Conservation (phyloP, 2,797 vertebrate species). For the Champsocephalus gunnari region DNA sequence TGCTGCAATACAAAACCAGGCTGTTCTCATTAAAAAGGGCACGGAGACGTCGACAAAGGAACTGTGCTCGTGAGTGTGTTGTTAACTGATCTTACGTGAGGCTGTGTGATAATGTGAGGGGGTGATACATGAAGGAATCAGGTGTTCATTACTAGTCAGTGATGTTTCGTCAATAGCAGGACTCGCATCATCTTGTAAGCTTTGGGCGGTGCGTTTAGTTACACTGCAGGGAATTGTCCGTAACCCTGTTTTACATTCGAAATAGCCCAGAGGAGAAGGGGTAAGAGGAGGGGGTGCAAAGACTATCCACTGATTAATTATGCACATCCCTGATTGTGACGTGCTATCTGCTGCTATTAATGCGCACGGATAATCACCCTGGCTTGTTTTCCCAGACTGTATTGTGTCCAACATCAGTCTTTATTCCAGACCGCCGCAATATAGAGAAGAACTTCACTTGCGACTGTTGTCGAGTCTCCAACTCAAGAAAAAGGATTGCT, state of each 20-base stretch:
- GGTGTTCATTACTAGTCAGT: slow-evolving; percentile 90
- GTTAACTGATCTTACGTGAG: slow-evolving; percentile 47
- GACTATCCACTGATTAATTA: slow-evolving; percentile 93
- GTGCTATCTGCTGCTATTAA: slow-evolving; percentile 96
- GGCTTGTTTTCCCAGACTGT: slow-evolving; percentile 95
- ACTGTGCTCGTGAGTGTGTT: slow-evolving; percentile 13
- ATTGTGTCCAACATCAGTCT: slow-evolving; percentile 92
- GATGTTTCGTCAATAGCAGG: slow-evolving; percentile 92
- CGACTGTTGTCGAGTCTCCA: slow-evolving; percentile 80
- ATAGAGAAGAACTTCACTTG: slow-evolving; percentile 92
- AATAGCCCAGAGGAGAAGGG: slow-evolving; percentile 91
- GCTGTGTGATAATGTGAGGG: slow-evolving; percentile 52
- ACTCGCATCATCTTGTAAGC: slow-evolving; percentile 93
- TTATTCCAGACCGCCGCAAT: slow-evolving; percentile 87
- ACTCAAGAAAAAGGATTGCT: slow-evolving; percentile 57
- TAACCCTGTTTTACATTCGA: slow-evolving; percentile 95
- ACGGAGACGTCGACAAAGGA: slow-evolving; percentile 42
- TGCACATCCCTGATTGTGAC: slow-evolving; percentile 92
- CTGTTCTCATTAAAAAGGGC: slow-evolving; percentile 67
- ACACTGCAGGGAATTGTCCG: slow-evolving; percentile 94
- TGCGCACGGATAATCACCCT: slow-evolving; percentile 94
- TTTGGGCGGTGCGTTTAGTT: slow-evolving; percentile 92
- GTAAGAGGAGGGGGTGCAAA: slow-evolving; percentile 63
- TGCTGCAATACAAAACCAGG: slow-evolving; percentile 65
- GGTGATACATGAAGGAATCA: slow-evolving; percentile 73